Base-by-base conservation (phyloP, 2,888 invertebrate species). In the Euplexia lucipara region DNA sequence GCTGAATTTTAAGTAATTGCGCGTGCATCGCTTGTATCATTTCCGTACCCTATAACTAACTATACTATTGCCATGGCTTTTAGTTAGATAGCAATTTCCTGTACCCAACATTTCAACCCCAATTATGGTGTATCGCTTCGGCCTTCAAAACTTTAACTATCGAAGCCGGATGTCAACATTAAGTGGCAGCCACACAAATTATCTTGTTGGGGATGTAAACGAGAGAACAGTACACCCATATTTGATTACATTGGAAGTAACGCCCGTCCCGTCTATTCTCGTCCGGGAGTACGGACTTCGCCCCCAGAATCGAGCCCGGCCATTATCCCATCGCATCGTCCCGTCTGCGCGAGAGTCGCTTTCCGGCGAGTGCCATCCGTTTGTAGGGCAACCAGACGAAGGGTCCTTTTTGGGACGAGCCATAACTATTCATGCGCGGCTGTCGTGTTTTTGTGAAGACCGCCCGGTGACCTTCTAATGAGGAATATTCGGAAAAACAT, bases 281-380 rank as follows among this genome's bases (percentile, higher is more conserved):
- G 77, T 82, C 71, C 70, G 53, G 70, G 70, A 72, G 41, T 67
- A 53, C 26, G 91, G 90, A 92, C 92, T 92, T 92, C 83, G 91
- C 79, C 83, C 90, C 87, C 86, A 72, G 73, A 69, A 64, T 37
- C 52, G 75, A 62, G 78, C 74, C 61, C 75, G 82, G 78, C 85
- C 81, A 91, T 91, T 92, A 91, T 90, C 87, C 90, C 86, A 86
- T 86, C 85, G 83, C 86, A 86, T 86, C 85, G 83, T 82, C 83
- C 79, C 83, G 87, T 75, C 75, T 82, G 84, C 82, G 85, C 84
- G 82, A 83, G 84, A 84, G 83, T 79, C 81, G 83, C 83, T 87
- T 86, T 90, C 90, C 90, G 88, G 84, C 74, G 77, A 79, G 74
- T 74, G 60, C 78, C 85, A 84, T 87, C 89, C 87, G 86, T 66